A percentile compares a stretch with the other conserved stretches of the same genome.
Evolutionary conservation across 2,797 vertebrate species (phyloP).

Genomic region (Todus mexicanus): DNA sequence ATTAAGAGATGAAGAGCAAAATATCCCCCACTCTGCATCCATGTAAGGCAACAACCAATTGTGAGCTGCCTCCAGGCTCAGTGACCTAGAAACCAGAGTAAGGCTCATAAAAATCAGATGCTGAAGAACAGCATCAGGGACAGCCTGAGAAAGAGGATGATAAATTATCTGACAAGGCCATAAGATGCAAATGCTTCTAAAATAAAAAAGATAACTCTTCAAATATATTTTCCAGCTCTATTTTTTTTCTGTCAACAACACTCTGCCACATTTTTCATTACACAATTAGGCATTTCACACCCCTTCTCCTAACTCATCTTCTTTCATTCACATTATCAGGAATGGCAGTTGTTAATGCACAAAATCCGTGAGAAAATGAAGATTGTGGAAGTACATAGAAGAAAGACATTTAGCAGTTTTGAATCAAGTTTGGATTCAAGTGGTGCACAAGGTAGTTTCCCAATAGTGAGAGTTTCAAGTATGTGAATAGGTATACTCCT

Average conservation of each 20-base stretch:
- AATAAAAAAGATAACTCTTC: background rate
- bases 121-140: constrained; percentile 44
- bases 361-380: background rate
- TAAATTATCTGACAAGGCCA: constrained; percentile 58
- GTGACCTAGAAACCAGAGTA: constrained; percentile 65
- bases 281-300: background rate
- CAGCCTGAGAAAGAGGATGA: constrained; percentile 8
- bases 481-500: background rate
- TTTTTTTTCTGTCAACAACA: constrained; percentile 8
- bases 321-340: background rate
- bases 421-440: background rate
- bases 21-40: background rate
- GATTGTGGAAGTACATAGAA: background rate
- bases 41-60: background rate
- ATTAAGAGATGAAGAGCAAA: constrained; percentile 28
- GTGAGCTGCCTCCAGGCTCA: constrained; percentile 27
- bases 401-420: background rate
- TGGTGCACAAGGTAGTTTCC: background rate
- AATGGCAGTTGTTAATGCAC: background rate
- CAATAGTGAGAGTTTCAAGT: background rate
- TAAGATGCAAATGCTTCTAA: constrained; percentile 38
- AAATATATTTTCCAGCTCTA: constrained; percentile 33
- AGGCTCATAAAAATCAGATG: constrained; percentile 59
- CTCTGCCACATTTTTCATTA: background rate
- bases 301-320: background rate